Evolutionary conservation across 2,797 vertebrate species (phyloP).

Genomic region (Sternarchorhynchus goeldii): DNA sequence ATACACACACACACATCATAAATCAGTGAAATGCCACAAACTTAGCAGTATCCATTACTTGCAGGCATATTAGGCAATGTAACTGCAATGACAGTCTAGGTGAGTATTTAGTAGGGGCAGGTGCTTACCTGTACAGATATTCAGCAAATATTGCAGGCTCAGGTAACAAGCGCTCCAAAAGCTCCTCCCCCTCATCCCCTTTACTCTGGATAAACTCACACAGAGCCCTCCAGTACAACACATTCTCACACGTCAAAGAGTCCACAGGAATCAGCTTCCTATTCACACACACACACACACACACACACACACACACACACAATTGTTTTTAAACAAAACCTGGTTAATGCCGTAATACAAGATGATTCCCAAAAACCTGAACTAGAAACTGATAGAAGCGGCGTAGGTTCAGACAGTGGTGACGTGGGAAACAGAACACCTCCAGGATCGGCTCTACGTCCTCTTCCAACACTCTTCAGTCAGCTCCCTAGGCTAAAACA

Average conservation of each 20-base stretch:
- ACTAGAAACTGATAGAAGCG: no score
- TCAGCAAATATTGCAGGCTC: conserved; percentile 86
- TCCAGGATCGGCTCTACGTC: no score
- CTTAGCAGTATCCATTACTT: no score
- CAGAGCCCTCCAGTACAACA: conserved; percentile 88
- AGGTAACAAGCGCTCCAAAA: conserved; percentile 87
- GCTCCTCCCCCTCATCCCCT: conserved; percentile 87
- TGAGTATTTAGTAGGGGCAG: neutral
- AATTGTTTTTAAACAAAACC: neutral
- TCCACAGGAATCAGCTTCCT: conserved; percentile 86
- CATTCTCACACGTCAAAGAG: conserved; percentile 85
- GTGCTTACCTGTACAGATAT: conserved; percentile 85
- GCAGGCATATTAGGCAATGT: no score
- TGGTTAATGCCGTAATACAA: neutral
- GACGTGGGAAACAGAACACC: no score
- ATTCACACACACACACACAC: conserved; percentile 21
- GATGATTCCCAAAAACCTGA: no score
- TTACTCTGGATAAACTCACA: conserved; percentile 88
- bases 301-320: conserved; percentile 17
- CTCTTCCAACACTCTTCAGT: no score
- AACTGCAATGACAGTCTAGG: neutral
- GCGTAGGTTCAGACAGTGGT: no score
- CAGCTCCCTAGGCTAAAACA: no score
- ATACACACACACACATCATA: conserved; percentile 42
- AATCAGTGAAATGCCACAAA: no score